Conservation (phyloP, 2,797 vertebrate genomes). For the Cynopterus sphinx region DNA sequence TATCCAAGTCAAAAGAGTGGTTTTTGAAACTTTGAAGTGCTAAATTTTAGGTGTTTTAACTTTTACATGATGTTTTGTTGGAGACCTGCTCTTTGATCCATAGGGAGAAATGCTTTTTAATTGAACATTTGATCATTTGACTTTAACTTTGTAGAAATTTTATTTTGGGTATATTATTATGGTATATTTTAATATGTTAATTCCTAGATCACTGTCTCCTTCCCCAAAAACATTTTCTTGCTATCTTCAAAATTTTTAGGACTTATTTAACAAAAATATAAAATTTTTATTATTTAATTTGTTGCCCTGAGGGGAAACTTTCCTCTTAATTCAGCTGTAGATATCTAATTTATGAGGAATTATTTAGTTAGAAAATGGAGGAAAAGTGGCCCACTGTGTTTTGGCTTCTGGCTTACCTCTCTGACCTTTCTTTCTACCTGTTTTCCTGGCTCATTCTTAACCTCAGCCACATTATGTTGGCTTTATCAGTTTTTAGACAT, state of each 20-base stretch:
- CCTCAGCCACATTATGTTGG: neutral
- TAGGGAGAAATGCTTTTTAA: neutral
- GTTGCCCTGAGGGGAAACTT: neutral
- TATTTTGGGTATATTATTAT: constrained; percentile 1
- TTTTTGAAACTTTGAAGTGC: constrained; percentile 28
- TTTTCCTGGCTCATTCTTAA: neutral
- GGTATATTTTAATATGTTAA: neutral
- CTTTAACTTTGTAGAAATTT: neutral
- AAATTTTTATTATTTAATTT: neutral
- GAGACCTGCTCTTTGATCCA: neutral
- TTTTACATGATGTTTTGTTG: neutral
- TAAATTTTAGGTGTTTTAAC: neutral
- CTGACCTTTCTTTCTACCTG: neutral
- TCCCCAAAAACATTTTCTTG: neutral
- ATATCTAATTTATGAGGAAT: neutral
- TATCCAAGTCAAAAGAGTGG: neutral
- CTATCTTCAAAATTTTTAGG: neutral
- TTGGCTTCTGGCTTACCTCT: neutral
- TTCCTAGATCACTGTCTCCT: neutral
- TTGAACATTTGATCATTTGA: neutral
- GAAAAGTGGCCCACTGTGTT: neutral
- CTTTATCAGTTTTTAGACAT: neutral
- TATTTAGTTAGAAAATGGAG: neutral
- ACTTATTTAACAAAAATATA: neutral
- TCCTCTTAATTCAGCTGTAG: neutral